These are phyloP conservation scores for Candidula unifasciata DNA, from an alignment of 2,888 invertebrate genomes.

Conservation along the genomic window DNA sequence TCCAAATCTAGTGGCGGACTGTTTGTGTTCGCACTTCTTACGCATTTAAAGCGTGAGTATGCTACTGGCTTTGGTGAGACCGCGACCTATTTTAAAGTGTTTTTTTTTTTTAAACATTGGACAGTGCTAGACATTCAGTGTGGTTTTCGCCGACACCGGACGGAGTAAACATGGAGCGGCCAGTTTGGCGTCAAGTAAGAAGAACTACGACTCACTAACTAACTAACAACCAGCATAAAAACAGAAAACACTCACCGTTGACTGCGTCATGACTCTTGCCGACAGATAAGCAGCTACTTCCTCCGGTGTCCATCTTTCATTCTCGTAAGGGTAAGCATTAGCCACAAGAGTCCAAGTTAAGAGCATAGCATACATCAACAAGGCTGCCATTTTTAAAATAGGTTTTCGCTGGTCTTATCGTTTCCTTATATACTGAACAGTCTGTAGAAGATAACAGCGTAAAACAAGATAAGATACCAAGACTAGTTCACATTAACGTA, in stretches of 20 bases:
- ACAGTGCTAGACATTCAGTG: too few species aligned
- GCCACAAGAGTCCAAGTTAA: background rate
- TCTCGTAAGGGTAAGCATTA: background rate
- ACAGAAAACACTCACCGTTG: background rate
- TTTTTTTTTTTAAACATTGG: too few species aligned
- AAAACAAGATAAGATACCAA: background rate
- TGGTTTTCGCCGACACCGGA: too few species aligned
- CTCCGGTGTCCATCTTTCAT: conserved; percentile 34
- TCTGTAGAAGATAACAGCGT: background rate
- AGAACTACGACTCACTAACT: too few species aligned
- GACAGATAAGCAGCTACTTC: conserved; percentile 10
- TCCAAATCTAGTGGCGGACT: too few species aligned
- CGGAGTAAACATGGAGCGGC: too few species aligned
- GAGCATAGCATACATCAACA: background rate
- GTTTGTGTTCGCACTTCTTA: too few species aligned
- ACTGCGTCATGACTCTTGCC: background rate
- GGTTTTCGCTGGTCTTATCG: background rate
- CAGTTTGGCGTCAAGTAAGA: too few species aligned
- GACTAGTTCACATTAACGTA: too few species aligned
- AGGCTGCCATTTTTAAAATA: background rate
- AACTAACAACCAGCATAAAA: background rate
- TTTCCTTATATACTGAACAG: background rate
- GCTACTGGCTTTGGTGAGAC: too few species aligned
- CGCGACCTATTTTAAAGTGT: too few species aligned
- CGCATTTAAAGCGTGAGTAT: too few species aligned